These are phyloP conservation scores for Brachypodius melanocephalos DNA, from an alignment of 2,113 vertebrate species.

Conservation along the genomic window DNA sequence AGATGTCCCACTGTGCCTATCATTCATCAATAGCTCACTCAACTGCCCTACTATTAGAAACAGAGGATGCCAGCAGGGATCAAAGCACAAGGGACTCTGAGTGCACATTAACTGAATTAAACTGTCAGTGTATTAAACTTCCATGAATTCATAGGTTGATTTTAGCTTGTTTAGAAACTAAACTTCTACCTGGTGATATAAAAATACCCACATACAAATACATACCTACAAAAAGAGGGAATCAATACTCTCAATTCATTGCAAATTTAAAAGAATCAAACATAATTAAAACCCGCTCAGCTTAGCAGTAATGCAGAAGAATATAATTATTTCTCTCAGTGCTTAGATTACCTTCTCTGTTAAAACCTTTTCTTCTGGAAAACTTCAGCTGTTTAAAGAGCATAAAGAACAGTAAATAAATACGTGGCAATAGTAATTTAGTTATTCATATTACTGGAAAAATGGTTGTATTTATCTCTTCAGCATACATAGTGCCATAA, in stretches of 20 bases:
- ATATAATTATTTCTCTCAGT: slow-evolving; percentile 36
- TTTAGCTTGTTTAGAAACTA: slow-evolving; percentile 17
- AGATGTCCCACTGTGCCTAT: background rate
- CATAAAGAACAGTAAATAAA: slow-evolving; percentile 54
- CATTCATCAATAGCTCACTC: slow-evolving; percentile 19
- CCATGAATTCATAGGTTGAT: background rate
- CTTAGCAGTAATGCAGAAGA: slow-evolving; percentile 9
- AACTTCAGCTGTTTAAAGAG: slow-evolving; percentile 34
- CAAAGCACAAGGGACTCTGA: background rate
- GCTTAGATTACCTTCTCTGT: slow-evolving; percentile 43
- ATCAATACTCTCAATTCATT: slow-evolving; percentile 29
- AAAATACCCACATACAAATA: background rate
- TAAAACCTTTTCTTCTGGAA: slow-evolving; percentile 55
- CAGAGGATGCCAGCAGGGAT: background rate
- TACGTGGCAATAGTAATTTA: slow-evolving; percentile 10
- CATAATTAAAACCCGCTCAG: slow-evolving; percentile 57
- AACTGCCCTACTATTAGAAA: slow-evolving; percentile 22
- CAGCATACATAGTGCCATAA: background rate
- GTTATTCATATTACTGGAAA: slow-evolving; percentile 12
- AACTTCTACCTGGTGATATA: background rate
- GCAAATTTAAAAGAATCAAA: slow-evolving; percentile 42
- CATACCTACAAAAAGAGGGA: background rate
- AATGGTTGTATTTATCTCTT: slow-evolving; percentile 38
- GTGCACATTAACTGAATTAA: slow-evolving; percentile 32
- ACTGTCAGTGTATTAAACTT: slow-evolving; percentile 20